A percentile compares a stretch with the other conserved stretches of the same genome.
phyloP scores from a whole-genome alignment of 2,888 invertebrate genomes.

The Coelogynopora nodosa region DNA sequence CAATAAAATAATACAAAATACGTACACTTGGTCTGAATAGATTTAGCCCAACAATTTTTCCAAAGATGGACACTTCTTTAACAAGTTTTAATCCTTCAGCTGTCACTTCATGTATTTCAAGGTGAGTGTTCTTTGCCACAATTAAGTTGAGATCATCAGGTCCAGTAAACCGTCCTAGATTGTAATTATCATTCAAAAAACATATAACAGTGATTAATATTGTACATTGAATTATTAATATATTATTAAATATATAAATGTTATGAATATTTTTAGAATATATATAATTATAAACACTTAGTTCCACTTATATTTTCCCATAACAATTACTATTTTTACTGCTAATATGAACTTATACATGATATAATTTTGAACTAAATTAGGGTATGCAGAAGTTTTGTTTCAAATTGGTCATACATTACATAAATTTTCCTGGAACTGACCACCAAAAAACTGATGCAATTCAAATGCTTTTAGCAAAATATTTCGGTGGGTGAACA shows the following conservation, averaged over 20 bases:
- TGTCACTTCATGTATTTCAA: constrained; percentile 90
- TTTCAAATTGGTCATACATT: too few species aligned
- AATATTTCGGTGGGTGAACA: too few species aligned
- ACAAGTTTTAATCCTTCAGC: constrained; percentile 89
- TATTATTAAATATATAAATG: not conserved
- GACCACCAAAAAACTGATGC: too few species aligned
- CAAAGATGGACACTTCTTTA: constrained; percentile 87
- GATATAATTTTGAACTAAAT: too few species aligned
- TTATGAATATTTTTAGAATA: not conserved
- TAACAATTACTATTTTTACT: too few species aligned
- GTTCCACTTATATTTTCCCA: too few species aligned
- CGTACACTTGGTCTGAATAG: not conserved
- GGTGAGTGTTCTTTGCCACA: constrained; percentile 84
- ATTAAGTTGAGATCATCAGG: constrained; percentile 87
- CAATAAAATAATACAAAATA: constrained; percentile 1
- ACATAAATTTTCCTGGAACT: too few species aligned
- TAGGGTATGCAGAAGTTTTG: too few species aligned
- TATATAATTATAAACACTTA: not conserved
- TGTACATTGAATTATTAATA: not conserved
- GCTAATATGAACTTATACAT: too few species aligned
- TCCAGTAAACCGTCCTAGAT: constrained; percentile 87
- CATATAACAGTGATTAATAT: not conserved
- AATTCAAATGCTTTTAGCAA: too few species aligned
- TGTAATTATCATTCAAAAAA: not conserved
- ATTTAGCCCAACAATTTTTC: constrained; percentile 73